Percentiles rank a stretch among this genome's conserved stretches.
phyloP scores from a whole-genome alignment of 2,797 vertebrate genomes.

The Halcyon smyrnensis region DNA sequence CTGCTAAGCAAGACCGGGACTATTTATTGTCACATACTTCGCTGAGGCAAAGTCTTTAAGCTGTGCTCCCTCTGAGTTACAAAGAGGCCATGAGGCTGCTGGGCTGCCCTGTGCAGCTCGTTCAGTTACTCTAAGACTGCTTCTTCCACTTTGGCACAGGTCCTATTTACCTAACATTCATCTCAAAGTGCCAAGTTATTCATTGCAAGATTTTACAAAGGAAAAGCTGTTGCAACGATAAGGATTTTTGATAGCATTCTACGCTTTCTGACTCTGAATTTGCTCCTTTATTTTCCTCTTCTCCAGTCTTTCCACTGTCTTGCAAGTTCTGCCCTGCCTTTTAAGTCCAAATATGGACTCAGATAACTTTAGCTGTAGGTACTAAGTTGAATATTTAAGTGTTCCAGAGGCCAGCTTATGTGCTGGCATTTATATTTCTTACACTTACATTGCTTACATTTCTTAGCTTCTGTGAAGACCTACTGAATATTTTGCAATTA shows the following conservation, averaged over 20 bases:
- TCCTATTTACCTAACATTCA: not conserved
- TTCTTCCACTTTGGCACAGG: not conserved
- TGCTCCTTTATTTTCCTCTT: not conserved
- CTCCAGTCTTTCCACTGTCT: not conserved
- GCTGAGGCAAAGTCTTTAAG: not conserved
- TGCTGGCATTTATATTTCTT: not conserved
- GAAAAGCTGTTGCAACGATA: not conserved
- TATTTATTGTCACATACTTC: not conserved
- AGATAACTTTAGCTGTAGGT: not conserved
- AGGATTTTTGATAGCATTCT: not conserved
- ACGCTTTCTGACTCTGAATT: not conserved
- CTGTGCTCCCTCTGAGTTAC: not conserved
- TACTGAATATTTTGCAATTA: not conserved
- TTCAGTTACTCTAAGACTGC: not conserved
- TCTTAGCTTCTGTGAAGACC: not conserved
- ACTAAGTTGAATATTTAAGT: not conserved
- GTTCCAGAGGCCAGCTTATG: not conserved
- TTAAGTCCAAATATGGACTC: not conserved
- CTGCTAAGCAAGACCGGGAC: not conserved
- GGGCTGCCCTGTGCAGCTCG: rapidly evolving
- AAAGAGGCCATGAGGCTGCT: rapidly evolving
- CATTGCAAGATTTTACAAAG: not conserved
- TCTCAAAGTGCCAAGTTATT: not conserved
- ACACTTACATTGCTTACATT: not conserved
- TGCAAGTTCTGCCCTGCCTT: not conserved